Evolutionary conservation across 1,140 invertebrate species (phyloP), one percentile per base, ranked within the genome.

Genomic region (Condylostylus longicornis): DNA sequence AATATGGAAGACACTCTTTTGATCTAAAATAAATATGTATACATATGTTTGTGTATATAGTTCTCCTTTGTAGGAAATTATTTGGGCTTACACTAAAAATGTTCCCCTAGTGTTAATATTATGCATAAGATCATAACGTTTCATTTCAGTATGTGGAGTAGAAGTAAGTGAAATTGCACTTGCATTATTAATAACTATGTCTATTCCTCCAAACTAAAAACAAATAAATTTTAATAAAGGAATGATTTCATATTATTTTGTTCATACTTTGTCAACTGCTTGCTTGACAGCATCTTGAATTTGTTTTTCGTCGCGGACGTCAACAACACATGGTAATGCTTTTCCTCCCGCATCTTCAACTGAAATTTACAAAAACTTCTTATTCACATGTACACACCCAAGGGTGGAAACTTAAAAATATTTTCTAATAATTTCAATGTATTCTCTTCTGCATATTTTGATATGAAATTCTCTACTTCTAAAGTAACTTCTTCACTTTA

Each of bases 161-260:
- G 70, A 71, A 0, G 90, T 93, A 15, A 98, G 67, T 15, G 78
- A 82, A 48, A 98, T 98, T 13, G 95, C 94, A 51, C 88, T 94
- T 1, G 93, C 93, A 72, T 98, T 98, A 61, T 98, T 98, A 4
- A 98, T 66, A 6, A 91, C 49, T 44, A 97, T 84, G 58, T 98
- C 94, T 51, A 98, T 95, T 4, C 90, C 89, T 33, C 94, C 94
- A 68, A 98, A 98, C 56, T 67, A 44, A 18, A 31, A 17, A 31
- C 5, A 7, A 31, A 8, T 31, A 13, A 13, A n/a, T n/a, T n/a
- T n/a, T n/a, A n/a, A n/a, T n/a, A n/a, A n/a, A n/a, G 5, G 13
- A 31, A 7, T 7, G 29, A 7, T 13, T 13, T 17, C 7, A 31
- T 17, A 17, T 7, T 10, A 6, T 28, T 37, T 15, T 15, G 13